These are phyloP conservation scores for Hartigia nigra DNA, from an alignment of 2,888 invertebrate genomes.

Conservation along the genomic window DNA sequence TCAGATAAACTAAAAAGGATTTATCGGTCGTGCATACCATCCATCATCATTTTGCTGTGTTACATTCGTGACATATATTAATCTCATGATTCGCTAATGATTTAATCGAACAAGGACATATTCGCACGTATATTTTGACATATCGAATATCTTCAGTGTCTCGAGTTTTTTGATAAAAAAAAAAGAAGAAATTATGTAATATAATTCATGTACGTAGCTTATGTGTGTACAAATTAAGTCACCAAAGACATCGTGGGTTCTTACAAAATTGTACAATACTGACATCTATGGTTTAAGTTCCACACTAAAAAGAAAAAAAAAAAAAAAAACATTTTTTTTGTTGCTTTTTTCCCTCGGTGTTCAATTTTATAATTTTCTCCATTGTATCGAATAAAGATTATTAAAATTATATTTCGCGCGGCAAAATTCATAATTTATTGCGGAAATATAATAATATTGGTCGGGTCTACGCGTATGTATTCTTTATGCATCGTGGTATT, in stretches of 20 bases:
- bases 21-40: background rate
- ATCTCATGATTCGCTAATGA: slow-evolving; percentile 9
- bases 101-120: slow-evolving; percentile 19
- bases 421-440: no score
- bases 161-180: background rate
- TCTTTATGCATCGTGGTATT: background rate
- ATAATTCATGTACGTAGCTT: no score
- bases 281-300: no score
- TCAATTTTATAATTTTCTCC: background rate
- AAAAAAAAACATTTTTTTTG: background rate
- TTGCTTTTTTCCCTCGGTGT: no score
- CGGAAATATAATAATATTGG: no score
- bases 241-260: background rate
- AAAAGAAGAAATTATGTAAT: background rate
- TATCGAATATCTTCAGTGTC: slow-evolving; percentile 7
- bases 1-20: background rate
- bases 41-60: background rate
- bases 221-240: background rate
- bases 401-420: no score
- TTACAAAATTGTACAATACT: background rate
- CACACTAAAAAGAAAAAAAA: background rate
- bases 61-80: background rate
- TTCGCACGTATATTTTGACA: slow-evolving; percentile 23
- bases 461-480: background rate
- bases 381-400: background rate